Evolutionary conservation across 2,113 vertebrate species (phyloP), one percentile per base, ranked within the genome.

Genomic region (Lontra canadensis): DNA sequence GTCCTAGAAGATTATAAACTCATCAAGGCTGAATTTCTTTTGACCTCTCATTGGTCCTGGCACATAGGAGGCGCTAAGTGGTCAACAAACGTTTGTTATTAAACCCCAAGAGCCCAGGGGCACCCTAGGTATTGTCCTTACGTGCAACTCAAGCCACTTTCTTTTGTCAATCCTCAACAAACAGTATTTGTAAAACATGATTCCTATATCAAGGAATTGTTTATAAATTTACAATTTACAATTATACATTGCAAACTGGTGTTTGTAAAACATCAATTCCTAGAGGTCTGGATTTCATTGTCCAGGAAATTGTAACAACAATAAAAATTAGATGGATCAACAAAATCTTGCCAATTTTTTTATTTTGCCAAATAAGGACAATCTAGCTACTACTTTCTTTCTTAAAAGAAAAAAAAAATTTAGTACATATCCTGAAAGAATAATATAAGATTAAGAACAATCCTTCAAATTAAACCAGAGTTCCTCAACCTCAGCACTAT

Each of bases 361-460:
- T 88, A 49, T 82, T 85, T 88, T 84, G 47, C 69, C 69, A 83
- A 63, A n/a, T 74, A 65, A 90, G 59, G 34, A 83, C 44, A 88
- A 88, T 88, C 57, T 92, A 78, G 76, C 81, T n/a, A 76, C 57
- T 83, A 18, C 25, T 49, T 39, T 90, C 76, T 65, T 90, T 79
- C 88, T 76, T 88, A 63, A 88, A 79, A 95, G 39, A 67, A 67
- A 67, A 65, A 79, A 90, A 81, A n/a, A 18, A 49, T 15, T 49
- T 69, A 90, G 82, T 67, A 63, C 6, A 63, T 69, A 84, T 69
- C 42, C 63, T 14, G 6, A 57, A 94, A 80, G 81, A 81, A 76
- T 44, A 90, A 59, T 52, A 29, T 79, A 82, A 91, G 89, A 95
- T 94, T 84, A 95, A 89, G 42, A 90, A 63, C 90, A 95, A 88